Evolutionary conservation across 2,113 vertebrate species (phyloP), one percentile per base, ranked within the genome.

Genomic region (Rhodinocichla rosea): DNA sequence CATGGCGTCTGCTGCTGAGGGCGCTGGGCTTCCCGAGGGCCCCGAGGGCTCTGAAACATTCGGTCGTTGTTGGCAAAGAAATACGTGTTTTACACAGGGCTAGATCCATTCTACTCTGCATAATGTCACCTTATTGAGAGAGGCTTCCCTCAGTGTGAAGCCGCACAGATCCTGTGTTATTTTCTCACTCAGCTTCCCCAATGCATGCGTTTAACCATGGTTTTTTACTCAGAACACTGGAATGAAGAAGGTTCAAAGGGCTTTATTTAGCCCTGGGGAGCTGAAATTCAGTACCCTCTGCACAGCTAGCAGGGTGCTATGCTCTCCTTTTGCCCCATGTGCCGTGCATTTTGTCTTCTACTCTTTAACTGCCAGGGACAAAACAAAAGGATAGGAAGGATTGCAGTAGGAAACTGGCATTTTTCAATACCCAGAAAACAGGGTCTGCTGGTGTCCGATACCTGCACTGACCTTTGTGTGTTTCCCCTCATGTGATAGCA

Each of bases 11-110:
- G 3, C 22, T 7, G 42, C 37, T 11, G 15, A 22, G 69, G 33
- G 49, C 21, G 0, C 5, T 0, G 10, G 5, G 11, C 10, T 19
- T 2, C 6, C 15, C 11, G 0, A 0, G 11, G 27, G 49, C 23
- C 28, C 26, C 11, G 2, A 6, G 49, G 22, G 30, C 17, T 15
- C 14, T 2, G 32, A 9, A 16, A 2, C 8, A 0, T 10, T 32
- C 4, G 0, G 23, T 2, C 7, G 1, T 9, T 9, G 10, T 7
- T n/a, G 52, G 7, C 21, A 30, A 14, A 28, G 32, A 33, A 28
- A 15, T 5, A 1, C 0, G 6, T 37, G 1, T 32, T 62, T 42
- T 40, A 14, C 35, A 35, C 10, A 2, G 7, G 15, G 32, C 5
- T 28, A 8, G 12, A 21, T 8, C 50, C 47, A 1, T 30, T 35